Evolutionary conservation across 1,140 invertebrate species (phyloP), one percentile per base, ranked within the genome.

Genomic region (Colletes gigas): DNA sequence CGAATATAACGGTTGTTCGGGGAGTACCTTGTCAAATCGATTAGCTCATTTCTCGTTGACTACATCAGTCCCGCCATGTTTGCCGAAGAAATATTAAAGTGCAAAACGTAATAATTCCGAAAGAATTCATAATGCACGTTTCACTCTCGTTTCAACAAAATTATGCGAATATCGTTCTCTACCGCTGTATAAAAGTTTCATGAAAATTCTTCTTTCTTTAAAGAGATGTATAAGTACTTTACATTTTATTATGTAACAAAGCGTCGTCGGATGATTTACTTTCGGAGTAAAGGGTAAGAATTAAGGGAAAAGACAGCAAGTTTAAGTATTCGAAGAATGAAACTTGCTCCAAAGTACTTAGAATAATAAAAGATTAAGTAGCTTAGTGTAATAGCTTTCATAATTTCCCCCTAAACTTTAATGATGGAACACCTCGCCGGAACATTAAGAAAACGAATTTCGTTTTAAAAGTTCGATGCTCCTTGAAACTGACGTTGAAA

Each of bases 1-100:
- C 85, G 84, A 85, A 86, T 89, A 89, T 91, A 91, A 92, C 91
- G 89, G 89, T 74, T 88, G 87, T 82, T 85, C 83, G 81, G 86
- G 76, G 74, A 78, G 66, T 84, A 89, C 81, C 81, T 88, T 89
- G 86, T 90, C 87, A 88, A 89, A 89, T 87, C 83, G 81, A 88
- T 89, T 87, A 81, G 69, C 68, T 78, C 81, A 66, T 74, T 75
- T 80, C 79, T 62, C 54, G 67, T 50, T 69, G 71, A 47, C 68
- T 59, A 63, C 66, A 68, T 78, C 57, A 15, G 52, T 72, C 50
- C 62, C 78, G 19, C 44, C 41, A 15, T 77, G 41, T 47, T 54
- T 71, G 6, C 2, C 0, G 0, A 12, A 66, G n/a, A 10, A 50
- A 19, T 41, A 39, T 47, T 7, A 4, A 3, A 21, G 17, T 3